Evolutionary conservation across 2,113 vertebrate genomes (phyloP).

Genomic region (Cichladusa arquata): DNA sequence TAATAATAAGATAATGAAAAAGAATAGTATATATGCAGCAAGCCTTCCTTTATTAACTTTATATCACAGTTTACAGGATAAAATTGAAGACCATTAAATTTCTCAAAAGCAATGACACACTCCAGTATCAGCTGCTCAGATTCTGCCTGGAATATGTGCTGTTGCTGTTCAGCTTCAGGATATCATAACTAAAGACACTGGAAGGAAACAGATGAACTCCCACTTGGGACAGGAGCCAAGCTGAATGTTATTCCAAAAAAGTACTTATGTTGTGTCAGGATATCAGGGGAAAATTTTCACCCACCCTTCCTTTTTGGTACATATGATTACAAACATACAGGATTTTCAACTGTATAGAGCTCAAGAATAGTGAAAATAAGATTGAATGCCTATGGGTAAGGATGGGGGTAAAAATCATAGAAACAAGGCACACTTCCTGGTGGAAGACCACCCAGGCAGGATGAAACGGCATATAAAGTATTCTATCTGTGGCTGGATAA

Average conservation of each 20-base stretch:
- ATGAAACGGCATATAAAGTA: not conserved
- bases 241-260: not conserved
- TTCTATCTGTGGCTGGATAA: not conserved
- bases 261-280: not conserved
- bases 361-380: not conserved
- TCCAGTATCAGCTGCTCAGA: not conserved
- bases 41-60: not conserved
- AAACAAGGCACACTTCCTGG: not conserved
- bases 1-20: not conserved
- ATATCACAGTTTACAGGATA: not conserved
- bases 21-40: not conserved
- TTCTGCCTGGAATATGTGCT: not conserved
- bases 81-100: not conserved
- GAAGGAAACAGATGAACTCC: not conserved
- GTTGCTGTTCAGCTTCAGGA: not conserved
- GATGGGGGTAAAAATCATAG: not conserved
- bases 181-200: not conserved
- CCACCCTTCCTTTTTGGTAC: not conserved
- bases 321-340: not conserved
- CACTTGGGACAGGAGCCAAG: not conserved
- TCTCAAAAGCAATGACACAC: not conserved
- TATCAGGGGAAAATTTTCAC: not conserved
- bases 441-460: not conserved
- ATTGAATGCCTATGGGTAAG: not conserved
- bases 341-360: rapidly evolving